Conservation (phyloP, 2,888 invertebrate species). For the Lepidonotus clava region DNA sequence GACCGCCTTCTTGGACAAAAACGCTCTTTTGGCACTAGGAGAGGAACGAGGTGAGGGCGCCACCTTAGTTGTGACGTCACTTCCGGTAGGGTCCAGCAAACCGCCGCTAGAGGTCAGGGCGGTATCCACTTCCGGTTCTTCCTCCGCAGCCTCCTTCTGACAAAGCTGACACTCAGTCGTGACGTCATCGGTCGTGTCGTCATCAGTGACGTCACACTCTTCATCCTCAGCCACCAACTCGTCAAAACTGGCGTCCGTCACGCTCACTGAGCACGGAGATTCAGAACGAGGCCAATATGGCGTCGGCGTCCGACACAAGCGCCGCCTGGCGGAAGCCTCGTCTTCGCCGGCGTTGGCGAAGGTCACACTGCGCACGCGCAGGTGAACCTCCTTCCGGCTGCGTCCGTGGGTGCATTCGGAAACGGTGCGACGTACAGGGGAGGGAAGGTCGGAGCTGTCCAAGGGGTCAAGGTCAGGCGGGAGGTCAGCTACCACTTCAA, state of each 20-base stretch:
- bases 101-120: neutral
- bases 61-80: neutral
- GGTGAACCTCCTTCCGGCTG: conserved; percentile 6
- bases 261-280: neutral
- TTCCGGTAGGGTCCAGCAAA: neutral
- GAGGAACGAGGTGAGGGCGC: neutral
- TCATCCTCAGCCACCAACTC: neutral
- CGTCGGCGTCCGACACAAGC: neutral
- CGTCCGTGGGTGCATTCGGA: conserved; percentile 10
- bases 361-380: neutral
- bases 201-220: neutral
- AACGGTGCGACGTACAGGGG: neutral
- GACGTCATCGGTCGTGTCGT: neutral
- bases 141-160: neutral
- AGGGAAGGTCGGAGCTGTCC: neutral
- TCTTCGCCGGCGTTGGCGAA: neutral
- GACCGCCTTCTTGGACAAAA: too few relatives aligned
- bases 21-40: neutral
- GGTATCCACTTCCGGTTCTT: neutral
- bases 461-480: neutral
- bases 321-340: conserved; percentile 9
- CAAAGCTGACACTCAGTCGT: neutral
- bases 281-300: conserved; percentile 34
- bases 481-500: neutral
- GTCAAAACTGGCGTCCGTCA: neutral